phyloP scores from a whole-genome alignment of 2,113 vertebrate species.

The Capreolus pygargus region DNA sequence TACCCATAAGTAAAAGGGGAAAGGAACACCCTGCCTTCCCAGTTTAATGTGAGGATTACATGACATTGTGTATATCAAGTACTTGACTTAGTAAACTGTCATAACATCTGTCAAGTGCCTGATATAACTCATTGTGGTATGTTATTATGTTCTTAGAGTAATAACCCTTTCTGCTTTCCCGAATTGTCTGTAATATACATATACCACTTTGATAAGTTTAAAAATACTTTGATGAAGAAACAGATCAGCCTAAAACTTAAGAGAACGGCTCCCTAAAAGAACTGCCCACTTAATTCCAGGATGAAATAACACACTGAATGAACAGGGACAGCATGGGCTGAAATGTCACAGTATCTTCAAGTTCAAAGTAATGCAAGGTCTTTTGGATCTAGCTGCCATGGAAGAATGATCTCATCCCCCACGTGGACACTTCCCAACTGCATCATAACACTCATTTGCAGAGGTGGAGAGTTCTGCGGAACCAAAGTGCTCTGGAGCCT shows the following conservation, averaged over 20 bases:
- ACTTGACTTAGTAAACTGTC: not conserved
- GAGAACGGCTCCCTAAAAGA: not conserved
- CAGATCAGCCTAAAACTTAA: not conserved
- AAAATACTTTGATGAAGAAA: not conserved
- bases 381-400: not conserved
- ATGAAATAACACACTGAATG: not conserved
- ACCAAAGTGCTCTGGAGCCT: not conserved
- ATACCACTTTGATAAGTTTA: not conserved
- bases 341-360: not conserved
- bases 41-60: not conserved
- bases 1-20: not conserved
- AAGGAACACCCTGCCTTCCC: not conserved
- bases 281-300: not conserved
- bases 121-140: not conserved
- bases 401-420: slow-evolving; percentile 34
- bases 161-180: not conserved
- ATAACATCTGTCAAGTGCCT: not conserved
- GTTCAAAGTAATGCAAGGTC: slow-evolving; percentile 5
- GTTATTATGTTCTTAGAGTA: not conserved
- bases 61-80: not conserved
- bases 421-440: not conserved
- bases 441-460: not conserved
- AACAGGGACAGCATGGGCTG: not conserved
- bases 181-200: not conserved
- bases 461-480: not conserved